Conservation (phyloP, 2,888 invertebrate species). For the Tetrapedia diversipes region DNA sequence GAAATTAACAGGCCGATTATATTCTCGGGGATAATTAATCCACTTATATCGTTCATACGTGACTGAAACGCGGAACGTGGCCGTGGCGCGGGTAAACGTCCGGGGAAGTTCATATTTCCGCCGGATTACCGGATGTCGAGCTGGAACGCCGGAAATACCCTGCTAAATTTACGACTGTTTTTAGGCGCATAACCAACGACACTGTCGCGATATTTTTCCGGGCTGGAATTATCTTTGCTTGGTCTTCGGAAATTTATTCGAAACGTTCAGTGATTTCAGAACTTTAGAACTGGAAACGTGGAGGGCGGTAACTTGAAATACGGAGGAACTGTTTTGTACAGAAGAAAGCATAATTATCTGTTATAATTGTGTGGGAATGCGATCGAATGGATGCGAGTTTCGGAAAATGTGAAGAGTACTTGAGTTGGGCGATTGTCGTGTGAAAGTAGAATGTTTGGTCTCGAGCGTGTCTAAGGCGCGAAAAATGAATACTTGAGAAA, state of each 20-base stretch:
- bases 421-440: too few species aligned
- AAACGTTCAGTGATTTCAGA: background rate
- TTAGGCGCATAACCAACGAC: background rate
- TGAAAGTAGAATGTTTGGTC: too few species aligned
- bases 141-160: background rate
- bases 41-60: slow-evolving; percentile 62
- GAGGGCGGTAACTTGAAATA: too few species aligned
- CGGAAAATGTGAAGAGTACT: too few species aligned
- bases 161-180: background rate
- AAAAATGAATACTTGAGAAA: too few species aligned
- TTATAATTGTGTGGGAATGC: too few species aligned
- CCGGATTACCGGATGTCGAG: slow-evolving; percentile 11
- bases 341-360: background rate
- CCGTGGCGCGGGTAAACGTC: slow-evolving; percentile 25
- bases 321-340: background rate
- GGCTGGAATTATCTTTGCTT: background rate
- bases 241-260: background rate
- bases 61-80: slow-evolving; percentile 48
- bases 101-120: slow-evolving; percentile 20
- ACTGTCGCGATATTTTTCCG: background rate
- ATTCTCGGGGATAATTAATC: slow-evolving; percentile 66
- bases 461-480: too few species aligned
- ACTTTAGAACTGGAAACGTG: too few species aligned
- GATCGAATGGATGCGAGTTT: too few species aligned
- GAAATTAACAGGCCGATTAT: slow-evolving; percentile 66